These are phyloP conservation scores for Pelosia muscerda DNA, from an alignment of 2,888 invertebrate species.

Conservation along the genomic window DNA sequence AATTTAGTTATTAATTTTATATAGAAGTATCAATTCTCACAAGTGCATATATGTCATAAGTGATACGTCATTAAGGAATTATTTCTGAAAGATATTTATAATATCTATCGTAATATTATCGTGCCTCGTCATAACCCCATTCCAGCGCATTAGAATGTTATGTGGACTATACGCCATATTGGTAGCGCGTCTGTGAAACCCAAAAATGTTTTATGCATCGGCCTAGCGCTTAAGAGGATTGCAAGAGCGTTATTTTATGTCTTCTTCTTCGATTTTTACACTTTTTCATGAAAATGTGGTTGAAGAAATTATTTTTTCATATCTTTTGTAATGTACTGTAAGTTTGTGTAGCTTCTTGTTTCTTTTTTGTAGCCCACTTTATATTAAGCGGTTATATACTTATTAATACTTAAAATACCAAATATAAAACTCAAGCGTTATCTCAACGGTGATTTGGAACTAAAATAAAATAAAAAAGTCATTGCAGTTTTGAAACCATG, in stretches of 20 bases:
- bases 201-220: constrained; percentile 68
- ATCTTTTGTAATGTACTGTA: background rate
- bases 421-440: no score
- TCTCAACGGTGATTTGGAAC: no score
- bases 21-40: no score
- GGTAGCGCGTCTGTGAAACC: constrained; percentile 55
- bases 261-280: constrained; percentile 33
- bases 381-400: background rate
- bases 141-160: constrained; percentile 60
- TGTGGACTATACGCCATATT: constrained; percentile 58
- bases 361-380: background rate
- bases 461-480: no score
- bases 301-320: background rate
- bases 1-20: no score
- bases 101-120: constrained; percentile 30
- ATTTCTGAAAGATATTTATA: background rate
- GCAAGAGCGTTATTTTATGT: constrained; percentile 53
- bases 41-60: no score
- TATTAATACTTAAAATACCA: no score
- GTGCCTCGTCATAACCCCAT: constrained; percentile 30
- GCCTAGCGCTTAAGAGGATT: constrained; percentile 61
- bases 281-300: constrained; percentile 16
- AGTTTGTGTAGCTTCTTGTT: background rate
- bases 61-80: no score
- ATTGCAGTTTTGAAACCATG: no score